A percentile compares a stretch with the other conserved stretches of the same genome.
Conservation (phyloP, 2,113 vertebrate species). For the Hipposideros armiger region DNA sequence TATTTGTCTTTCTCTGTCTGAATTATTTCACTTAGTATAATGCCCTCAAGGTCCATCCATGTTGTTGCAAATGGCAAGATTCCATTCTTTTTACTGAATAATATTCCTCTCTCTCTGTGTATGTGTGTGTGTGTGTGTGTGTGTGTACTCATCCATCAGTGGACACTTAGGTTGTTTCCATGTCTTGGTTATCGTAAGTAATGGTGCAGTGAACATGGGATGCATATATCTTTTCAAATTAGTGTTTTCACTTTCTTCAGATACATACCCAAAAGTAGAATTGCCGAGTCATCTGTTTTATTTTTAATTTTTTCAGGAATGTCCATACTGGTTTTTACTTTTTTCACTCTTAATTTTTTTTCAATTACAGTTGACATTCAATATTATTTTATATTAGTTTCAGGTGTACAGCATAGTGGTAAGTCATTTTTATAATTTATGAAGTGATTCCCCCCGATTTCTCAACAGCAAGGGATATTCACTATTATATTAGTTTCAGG, state of each 20-base stretch:
- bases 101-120: background rate
- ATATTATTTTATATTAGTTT: too few species aligned
- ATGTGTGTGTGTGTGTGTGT: too few species aligned
- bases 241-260: background rate
- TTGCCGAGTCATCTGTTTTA: background rate
- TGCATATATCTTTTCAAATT: background rate
- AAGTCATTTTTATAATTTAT: too few species aligned
- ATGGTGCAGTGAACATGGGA: background rate
- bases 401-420: too few species aligned
- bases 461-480: too few species aligned
- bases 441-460: too few species aligned
- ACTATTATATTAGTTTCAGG: too few species aligned
- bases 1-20: background rate
- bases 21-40: background rate
- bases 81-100: background rate
- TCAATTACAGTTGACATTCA: too few species aligned
- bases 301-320: background rate
- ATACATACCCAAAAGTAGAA: background rate
- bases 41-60: background rate
- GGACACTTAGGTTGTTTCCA: background rate
- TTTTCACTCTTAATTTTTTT: too few species aligned
- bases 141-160: background rate
- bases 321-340: background rate
- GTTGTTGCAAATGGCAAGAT: background rate
- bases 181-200: background rate